Conservation (phyloP, 2,113 vertebrate species). For the Ahaetulla prasina region DNA sequence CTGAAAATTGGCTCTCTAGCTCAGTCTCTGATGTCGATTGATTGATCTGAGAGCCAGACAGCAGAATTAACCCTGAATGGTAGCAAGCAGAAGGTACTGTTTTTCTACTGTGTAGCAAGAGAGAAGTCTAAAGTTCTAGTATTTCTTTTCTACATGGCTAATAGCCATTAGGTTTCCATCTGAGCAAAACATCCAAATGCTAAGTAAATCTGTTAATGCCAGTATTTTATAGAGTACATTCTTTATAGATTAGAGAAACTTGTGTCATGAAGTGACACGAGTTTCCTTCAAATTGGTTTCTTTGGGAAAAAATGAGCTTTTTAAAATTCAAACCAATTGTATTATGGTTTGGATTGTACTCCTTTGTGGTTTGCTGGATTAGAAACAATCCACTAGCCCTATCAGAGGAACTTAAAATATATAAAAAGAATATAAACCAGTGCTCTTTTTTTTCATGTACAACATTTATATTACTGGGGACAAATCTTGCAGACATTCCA, state of each 20-base stretch:
- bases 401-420: neutral
- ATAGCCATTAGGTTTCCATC: neutral
- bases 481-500: neutral
- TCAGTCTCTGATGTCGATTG: neutral
- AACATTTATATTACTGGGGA: neutral
- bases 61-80: neutral
- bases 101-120: neutral
- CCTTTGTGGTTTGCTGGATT: neutral
- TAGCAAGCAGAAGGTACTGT: neutral
- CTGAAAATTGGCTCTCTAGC: neutral
- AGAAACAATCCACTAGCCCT: neutral
- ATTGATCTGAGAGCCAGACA: neutral
- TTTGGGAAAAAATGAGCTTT: neutral
- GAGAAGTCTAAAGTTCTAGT: neutral
- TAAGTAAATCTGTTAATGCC: neutral
- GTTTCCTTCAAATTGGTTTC: conserved; percentile 1
- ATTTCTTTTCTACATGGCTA: neutral
- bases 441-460: neutral
- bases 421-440: neutral
- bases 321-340: neutral
- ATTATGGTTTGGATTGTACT: neutral
- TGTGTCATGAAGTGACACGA: neutral
- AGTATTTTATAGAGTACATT: neutral
- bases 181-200: neutral
- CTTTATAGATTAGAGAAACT: neutral